phyloP scores from a whole-genome alignment of 2,113 vertebrate genomes.

The Hipposideros armiger region DNA sequence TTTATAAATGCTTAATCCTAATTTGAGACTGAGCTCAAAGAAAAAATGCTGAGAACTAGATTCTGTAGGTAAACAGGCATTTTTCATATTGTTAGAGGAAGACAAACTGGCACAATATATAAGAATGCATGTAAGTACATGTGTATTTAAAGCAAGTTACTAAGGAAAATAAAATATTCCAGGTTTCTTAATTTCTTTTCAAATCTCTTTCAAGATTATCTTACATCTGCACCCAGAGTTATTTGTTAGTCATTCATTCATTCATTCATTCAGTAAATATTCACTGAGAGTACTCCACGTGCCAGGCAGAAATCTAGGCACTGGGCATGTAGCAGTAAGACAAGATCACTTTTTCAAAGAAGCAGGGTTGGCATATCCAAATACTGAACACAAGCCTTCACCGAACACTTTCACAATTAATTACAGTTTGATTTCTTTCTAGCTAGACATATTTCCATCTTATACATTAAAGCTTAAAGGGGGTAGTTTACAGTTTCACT shows the following conservation, averaged over 20 bases:
- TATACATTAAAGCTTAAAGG: neutral
- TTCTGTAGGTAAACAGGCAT: neutral
- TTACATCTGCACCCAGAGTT: neutral
- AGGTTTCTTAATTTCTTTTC: neutral
- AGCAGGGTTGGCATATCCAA: neutral
- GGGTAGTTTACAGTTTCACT: neutral
- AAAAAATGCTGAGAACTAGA: constrained; percentile 35
- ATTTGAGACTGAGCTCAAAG: constrained; percentile 19
- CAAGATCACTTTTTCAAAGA: neutral
- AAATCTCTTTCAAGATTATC: constrained; percentile 5
- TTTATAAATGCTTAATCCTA: neutral
- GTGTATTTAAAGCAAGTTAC: constrained; percentile 21
- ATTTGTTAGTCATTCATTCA: neutral
- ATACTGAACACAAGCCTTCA: neutral
- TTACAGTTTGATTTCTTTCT: constrained; percentile 15
- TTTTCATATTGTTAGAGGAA: constrained; percentile 5
- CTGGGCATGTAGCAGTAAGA: neutral
- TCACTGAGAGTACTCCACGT: neutral
- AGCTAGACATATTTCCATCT: neutral
- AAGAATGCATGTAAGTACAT: neutral
- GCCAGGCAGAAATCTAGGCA: neutral
- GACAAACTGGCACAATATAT: neutral
- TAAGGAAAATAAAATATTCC: constrained; percentile 55
- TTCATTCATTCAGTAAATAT: neutral
- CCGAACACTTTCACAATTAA: constrained; percentile 27